Evolutionary conservation across 2,113 vertebrate genomes (phyloP), one percentile per base, ranked within the genome.

Genomic region (Climacteris rufus): DNA sequence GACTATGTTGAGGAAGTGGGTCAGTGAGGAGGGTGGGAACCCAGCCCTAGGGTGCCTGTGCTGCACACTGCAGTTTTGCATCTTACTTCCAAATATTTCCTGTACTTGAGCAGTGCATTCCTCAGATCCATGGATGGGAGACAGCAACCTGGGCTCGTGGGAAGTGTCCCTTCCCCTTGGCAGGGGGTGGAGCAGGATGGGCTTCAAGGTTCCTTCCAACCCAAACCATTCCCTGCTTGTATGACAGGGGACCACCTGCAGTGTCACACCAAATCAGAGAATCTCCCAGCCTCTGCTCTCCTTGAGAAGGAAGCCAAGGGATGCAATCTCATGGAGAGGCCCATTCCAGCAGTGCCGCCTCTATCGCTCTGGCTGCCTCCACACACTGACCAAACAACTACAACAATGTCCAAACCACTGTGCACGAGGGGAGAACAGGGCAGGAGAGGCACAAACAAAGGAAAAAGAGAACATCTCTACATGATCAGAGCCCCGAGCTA

Each of bases 121-220:
- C 40, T n/a, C 40, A 74, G 50, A n/a, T 6, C 64, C 31, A 24
- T 0, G 5, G 35, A 14, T 6, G 12, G 16, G 45, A 60, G 16
- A 40, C 47, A 60, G 40, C 15, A 54, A 13, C 0, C 0, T 23
- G 17, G n/a, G 13, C 40, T 5, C 18, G 6, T 9, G 20, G n/a
- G n/a, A 83, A 20, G 39, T 31, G n/a, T 24, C 59, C 50, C 50
- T 57, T 57, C 59, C 14, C 31, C 22, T 5, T 2, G 21, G 17
- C 49, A 87, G 24, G 5, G 21, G 3, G 2, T 45, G 52, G 45
- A 37, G 53, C 11, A 28, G 40, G 39, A 27, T 17, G 61, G n/a
- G 53, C 14, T 60, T 17, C 24, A 60, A 40, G 25, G 18, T 13
- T 17, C 40, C 21, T 68, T 76, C 30, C 47, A 35, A 8, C n/a